Evolutionary conservation across 1,140 invertebrate species (phyloP).

Genomic region (Spodoptera frugiperda): DNA sequence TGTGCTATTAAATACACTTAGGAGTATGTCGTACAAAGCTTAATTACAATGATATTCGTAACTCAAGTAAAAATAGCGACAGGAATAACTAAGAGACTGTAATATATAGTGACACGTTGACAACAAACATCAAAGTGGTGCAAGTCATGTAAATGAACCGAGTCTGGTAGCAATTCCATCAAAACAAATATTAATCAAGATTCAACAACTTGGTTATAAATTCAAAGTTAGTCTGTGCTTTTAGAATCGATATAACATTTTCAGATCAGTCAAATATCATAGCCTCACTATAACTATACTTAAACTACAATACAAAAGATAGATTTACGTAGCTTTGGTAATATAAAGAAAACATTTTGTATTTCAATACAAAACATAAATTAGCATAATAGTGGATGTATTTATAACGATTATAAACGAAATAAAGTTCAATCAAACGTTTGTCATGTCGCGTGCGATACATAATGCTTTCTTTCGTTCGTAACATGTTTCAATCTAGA

Average conservation of each 20-base stretch:
- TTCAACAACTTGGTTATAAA: neutral
- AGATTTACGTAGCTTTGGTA: constrained; percentile 55
- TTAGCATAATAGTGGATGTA: constrained; percentile 15
- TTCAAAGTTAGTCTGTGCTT: neutral
- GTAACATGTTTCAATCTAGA: no score
- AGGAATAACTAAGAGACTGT: constrained; percentile 6
- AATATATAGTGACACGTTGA: neutral
- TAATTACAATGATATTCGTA: constrained; percentile 48
- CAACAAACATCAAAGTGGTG: neutral
- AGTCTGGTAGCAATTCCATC: neutral
- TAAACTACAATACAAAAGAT: constrained; percentile 51
- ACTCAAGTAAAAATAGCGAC: constrained; percentile 21
- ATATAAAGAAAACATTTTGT: constrained; percentile 32
- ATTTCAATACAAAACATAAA: constrained; percentile 12
- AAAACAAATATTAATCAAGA: neutral
- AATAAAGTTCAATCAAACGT: no score
- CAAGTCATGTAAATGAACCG: constrained; percentile 3
- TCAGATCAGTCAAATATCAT: constrained; percentile 59
- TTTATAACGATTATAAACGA: neutral
- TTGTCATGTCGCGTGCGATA: no score
- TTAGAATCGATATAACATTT: constrained; percentile 22
- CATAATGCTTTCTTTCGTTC: no score
- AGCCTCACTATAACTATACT: constrained; percentile 56
- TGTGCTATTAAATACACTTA: constrained; percentile 57
- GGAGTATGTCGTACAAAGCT: constrained; percentile 48